These are phyloP conservation scores for Junonia oenone DNA, from an alignment of 2,888 invertebrate genomes.

Conservation along the genomic window DNA sequence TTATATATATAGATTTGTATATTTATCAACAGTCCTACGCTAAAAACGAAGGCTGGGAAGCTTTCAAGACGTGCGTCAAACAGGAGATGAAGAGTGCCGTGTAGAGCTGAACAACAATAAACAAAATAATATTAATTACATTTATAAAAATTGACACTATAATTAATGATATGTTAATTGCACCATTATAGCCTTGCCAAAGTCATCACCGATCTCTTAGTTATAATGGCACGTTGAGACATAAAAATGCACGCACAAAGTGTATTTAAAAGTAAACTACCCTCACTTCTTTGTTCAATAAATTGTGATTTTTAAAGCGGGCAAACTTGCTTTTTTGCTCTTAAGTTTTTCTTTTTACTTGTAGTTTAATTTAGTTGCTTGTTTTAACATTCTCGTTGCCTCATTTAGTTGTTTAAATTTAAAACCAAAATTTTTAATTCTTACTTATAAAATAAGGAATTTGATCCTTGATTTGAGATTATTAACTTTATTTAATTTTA, in stretches of 20 bases:
- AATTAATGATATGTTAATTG: neutral
- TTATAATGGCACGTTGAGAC: neutral
- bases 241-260: neutral
- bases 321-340: too few relatives aligned
- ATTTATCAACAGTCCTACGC: conserved; percentile 87
- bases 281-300: too few relatives aligned
- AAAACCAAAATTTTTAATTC: neutral
- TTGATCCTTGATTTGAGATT: neutral
- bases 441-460: neutral
- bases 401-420: neutral
- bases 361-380: too few relatives aligned
- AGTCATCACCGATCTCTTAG: neutral
- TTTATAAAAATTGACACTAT: too few relatives aligned
- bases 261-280: neutral
- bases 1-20: too few relatives aligned
- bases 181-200: neutral
- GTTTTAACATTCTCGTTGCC: too few relatives aligned
- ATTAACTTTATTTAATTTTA: neutral
- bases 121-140: too few relatives aligned
- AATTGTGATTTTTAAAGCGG: too few relatives aligned
- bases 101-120: conserved; percentile 39
- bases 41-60: conserved; percentile 94
- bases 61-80: conserved; percentile 93
- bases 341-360: too few relatives aligned
- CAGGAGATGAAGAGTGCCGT: conserved; percentile 91